Conservation (phyloP, 1,140 invertebrate genomes). For the Patella vulgata region DNA sequence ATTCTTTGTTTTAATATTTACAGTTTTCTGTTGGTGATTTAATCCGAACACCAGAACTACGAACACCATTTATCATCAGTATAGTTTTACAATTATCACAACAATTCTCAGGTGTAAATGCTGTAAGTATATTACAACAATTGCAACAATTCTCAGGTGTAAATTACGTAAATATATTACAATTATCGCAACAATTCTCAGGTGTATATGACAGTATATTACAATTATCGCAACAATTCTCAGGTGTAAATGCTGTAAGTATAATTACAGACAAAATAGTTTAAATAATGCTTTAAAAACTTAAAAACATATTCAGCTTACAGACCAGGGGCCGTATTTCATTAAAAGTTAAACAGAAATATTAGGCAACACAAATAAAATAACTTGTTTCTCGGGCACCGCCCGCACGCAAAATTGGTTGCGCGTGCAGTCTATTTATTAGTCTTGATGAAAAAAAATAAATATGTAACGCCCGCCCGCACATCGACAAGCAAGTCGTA, state of each 20-base stretch:
- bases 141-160: conserved; percentile 77
- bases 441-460: no score
- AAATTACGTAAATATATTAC: conserved; percentile 78
- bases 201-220: conserved; percentile 78
- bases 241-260: conserved; percentile 86
- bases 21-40: conserved; percentile 53
- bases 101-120: conserved; percentile 88
- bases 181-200: conserved; percentile 78
- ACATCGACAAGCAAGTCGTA: no score
- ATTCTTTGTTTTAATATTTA: conserved; percentile 30
- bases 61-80: conserved; percentile 77
- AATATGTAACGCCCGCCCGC: no score
- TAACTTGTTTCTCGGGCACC: no score
- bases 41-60: conserved; percentile 62
- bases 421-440: no score
- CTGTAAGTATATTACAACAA: conserved; percentile 75
- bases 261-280: no score
- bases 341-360: no score
- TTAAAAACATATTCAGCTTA: no score
- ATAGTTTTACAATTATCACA: conserved; percentile 82
- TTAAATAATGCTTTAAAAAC: no score
- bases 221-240: conserved; percentile 85
- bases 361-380: no score
- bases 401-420: no score
- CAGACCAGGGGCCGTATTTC: no score